Conservation (phyloP, 2,888 invertebrate species). For the Xiphydria camelus region DNA sequence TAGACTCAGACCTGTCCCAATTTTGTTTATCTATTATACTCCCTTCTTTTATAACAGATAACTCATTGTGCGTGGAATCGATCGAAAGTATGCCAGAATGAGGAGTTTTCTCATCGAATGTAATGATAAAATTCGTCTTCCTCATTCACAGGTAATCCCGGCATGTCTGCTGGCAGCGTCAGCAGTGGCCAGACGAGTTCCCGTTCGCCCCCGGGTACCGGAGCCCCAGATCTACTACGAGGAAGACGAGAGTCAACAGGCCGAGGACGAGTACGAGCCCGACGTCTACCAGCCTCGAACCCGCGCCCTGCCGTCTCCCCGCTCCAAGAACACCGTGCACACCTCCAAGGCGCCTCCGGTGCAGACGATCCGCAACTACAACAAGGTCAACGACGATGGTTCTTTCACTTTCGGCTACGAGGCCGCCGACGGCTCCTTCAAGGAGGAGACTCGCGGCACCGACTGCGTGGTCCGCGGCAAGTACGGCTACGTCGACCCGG, state of each 20-base stretch:
- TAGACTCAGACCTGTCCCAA: too few relatives aligned
- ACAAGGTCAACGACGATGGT: constrained; percentile 81
- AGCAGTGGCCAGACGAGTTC: constrained; percentile 59
- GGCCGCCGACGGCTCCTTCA: constrained; percentile 83
- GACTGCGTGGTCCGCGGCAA: constrained; percentile 86
- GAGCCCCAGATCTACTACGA: constrained; percentile 57
- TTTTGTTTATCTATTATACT: too few relatives aligned
- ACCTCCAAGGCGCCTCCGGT: constrained; percentile 72
- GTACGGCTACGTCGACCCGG: constrained; percentile 85
- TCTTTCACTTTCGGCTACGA: constrained; percentile 85
- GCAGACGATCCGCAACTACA: constrained; percentile 82
- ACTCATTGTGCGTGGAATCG: too few relatives aligned
- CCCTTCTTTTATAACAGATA: too few relatives aligned
- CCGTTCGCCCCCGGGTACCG: constrained; percentile 57
- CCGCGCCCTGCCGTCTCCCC: constrained; percentile 53
- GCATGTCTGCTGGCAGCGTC: constrained; percentile 42
- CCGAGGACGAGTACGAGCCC: constrained; percentile 43
- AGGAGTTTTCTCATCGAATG: too few relatives aligned
- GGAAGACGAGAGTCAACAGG: constrained; percentile 53
- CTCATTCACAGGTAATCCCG: constrained; percentile 44
- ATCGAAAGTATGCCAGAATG: too few relatives aligned
- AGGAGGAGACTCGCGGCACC: constrained; percentile 82
- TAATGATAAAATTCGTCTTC: too few relatives aligned
- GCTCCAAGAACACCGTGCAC: constrained; percentile 62
- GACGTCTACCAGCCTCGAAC: constrained; percentile 50